Base-by-base conservation (phyloP, 2,113 vertebrate species). In the Lycaon pictus region DNA sequence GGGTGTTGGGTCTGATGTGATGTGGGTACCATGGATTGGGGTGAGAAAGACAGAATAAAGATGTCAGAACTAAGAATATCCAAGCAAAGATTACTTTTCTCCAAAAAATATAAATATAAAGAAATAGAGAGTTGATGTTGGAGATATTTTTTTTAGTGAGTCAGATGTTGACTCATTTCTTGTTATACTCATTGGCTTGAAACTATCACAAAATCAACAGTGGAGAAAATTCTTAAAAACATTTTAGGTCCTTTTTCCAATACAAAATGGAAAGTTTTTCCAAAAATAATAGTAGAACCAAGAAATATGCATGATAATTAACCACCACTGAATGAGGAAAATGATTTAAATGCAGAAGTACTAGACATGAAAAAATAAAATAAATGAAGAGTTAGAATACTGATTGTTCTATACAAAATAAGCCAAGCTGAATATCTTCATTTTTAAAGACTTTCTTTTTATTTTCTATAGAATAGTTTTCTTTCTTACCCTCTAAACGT, bases 131-230 rank as follows among this genome's bases (percentile, higher is more conserved):
- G 35, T 11, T 51, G 37, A 72, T 71, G 7, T 62, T 35, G 7
- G 11, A 7, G 51, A 19, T 37, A 79, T 62, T 71, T 76, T 60
- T 43, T 86, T 71, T 55, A 65, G 55, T n/a, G 69, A 63, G 53
- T 93, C 79, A 95, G 3, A 76, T 63, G 32, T 63, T 88, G 82
- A 91, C 7, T 91, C 20, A 85, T 82, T 67, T 93, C 11, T 94
- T 95, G 0, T 79, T 86, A 29, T 11, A 32, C 53, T 86, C 13
- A 82, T 89, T 77, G 9, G 13, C 53, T 71, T 88, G 29, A 87
- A 5, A 87, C 48, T 7, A 86, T 89, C 87, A 85, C 16, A 72
- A 55, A 92, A 55, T 80, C 35, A 83, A 82, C 13, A 95, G 29
- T 20, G 20, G 7, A 15, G 17, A 13, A 58, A 12, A 56, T 48